Percentiles rank a stretch among this genome's conserved stretches.
Conservation (phyloP, 2,113 vertebrate genomes). For the Melanerpes formicivorus region DNA sequence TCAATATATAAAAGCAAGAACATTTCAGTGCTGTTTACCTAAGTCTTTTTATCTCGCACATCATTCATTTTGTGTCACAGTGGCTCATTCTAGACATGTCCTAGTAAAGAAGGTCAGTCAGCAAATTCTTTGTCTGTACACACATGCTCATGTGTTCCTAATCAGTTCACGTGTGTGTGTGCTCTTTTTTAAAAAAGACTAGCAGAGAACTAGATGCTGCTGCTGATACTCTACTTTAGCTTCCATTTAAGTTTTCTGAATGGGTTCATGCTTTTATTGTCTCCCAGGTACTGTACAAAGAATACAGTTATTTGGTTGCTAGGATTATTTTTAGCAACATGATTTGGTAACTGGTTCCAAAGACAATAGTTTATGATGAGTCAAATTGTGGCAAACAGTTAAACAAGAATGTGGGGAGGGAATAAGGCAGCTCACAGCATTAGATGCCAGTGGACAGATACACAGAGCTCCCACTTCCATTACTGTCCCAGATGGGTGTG, state of each 20-base stretch:
- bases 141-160: background rate
- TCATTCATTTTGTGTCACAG: background rate
- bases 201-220: background rate
- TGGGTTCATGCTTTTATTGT: background rate
- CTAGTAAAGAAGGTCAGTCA: background rate
- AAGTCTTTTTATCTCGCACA: background rate
- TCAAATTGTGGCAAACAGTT: background rate
- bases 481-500: background rate
- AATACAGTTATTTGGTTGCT: conserved; percentile 34
- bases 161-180: background rate
- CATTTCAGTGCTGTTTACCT: background rate
- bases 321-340: conserved; percentile 28
- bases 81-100: background rate
- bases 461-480: background rate
- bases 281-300: background rate
- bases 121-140: background rate
- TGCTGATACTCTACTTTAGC: background rate
- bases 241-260: background rate
- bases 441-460: background rate
- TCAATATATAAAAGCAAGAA: background rate
- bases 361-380: background rate
- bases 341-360: conserved; percentile 6
- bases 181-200: background rate
- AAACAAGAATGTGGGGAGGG: background rate
- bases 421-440: background rate